Percentiles rank a stretch among this genome's conserved stretches.
phyloP scores from a whole-genome alignment of 2,113 vertebrate genomes.

The Manacus vitellinus region DNA sequence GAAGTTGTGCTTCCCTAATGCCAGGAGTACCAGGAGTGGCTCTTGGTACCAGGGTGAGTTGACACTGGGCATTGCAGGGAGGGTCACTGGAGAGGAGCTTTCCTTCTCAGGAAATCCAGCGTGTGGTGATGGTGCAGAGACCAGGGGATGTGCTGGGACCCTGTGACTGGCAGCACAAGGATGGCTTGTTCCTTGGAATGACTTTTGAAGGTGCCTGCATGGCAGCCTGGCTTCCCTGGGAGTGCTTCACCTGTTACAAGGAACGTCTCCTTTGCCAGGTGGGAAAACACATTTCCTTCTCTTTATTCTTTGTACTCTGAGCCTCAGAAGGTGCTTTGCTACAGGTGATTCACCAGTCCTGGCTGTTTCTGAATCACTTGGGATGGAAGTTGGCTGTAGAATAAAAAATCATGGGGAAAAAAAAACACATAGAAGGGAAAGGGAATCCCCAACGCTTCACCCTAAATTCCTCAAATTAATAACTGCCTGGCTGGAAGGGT shows the following conservation, averaged over 20 bases:
- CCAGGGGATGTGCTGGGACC: not conserved
- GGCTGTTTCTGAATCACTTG: not conserved
- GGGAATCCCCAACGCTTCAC: not conserved
- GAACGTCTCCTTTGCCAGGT: not conserved
- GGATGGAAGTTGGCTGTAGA: not conserved
- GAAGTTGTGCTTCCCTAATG: not conserved
- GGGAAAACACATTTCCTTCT: not conserved
- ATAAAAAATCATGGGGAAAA: not conserved
- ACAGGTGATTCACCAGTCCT: not conserved
- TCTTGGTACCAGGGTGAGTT: not conserved
- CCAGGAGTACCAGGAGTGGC: not conserved
- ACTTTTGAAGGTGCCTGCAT: not conserved
- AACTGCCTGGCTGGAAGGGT: not conserved
- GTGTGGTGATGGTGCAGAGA: rapidly evolving
- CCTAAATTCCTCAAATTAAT: not conserved
- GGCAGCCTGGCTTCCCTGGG: not conserved
- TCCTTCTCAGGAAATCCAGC: not conserved
- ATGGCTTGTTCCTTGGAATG: not conserved
- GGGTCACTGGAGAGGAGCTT: not conserved
- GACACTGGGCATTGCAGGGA: not conserved
- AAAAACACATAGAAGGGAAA: not conserved
- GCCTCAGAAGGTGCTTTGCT: not conserved
- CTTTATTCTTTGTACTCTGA: not conserved
- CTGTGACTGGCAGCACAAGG: not conserved
- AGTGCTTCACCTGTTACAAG: not conserved